These are phyloP conservation scores for Bombyx mandarina DNA, from an alignment of 1,140 invertebrate species.

Conservation along the genomic window DNA sequence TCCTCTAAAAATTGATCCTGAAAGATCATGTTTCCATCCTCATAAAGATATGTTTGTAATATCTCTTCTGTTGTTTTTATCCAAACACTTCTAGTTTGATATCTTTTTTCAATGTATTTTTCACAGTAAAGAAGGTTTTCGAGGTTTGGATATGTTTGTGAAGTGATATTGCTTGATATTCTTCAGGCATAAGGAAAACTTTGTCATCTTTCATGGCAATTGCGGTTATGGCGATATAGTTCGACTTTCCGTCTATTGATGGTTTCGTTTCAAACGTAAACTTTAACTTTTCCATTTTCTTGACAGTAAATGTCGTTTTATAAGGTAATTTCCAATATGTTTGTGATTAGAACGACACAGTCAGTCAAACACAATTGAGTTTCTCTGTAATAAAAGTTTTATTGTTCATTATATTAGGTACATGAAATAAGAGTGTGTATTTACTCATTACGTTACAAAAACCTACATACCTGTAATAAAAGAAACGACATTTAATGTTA, in stretches of 20 bases:
- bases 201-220: slow-evolving; percentile 21
- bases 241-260: slow-evolving; percentile 8
- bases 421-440: too few relatives aligned
- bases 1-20: slow-evolving; percentile 15
- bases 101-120: slow-evolving; percentile 18
- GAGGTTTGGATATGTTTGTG: slow-evolving; percentile 16
- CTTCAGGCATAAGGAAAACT: slow-evolving; percentile 15
- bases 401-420: too few relatives aligned
- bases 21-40: slow-evolving; percentile 14
- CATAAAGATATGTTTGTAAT: slow-evolving; percentile 13
- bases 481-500: too few relatives aligned
- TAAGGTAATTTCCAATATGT: too few relatives aligned
- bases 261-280: slow-evolving; percentile 15
- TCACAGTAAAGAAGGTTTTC: slow-evolving; percentile 12
- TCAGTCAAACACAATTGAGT: too few relatives aligned
- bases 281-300: slow-evolving; percentile 11
- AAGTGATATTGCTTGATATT: slow-evolving; percentile 13
- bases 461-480: too few relatives aligned
- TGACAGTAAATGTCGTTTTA: too few relatives aligned
- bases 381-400: too few relatives aligned
- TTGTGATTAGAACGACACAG: too few relatives aligned
- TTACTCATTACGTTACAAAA: too few relatives aligned
- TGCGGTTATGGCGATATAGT: slow-evolving; percentile 22
- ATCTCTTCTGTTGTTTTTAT: slow-evolving; percentile 13
- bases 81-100: slow-evolving; percentile 17